Percentiles rank a stretch among this genome's conserved stretches.
Conservation (phyloP, 2,113 vertebrate species). For the Seriola aureovittata region DNA sequence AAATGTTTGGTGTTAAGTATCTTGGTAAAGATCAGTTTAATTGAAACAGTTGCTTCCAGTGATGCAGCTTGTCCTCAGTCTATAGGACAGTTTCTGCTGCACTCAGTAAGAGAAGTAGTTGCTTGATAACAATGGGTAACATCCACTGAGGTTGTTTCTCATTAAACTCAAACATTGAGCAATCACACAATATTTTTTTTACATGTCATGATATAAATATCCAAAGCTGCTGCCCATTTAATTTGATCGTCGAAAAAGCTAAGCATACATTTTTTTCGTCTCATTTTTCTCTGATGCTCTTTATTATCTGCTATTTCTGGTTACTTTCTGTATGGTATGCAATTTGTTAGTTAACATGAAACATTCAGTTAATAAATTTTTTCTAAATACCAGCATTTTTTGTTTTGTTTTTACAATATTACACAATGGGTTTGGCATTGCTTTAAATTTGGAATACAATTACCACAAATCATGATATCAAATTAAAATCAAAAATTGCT, state of each 20-base stretch:
- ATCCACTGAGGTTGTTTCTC: background rate
- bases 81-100: background rate
- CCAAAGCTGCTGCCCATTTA: background rate
- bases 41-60: no score
- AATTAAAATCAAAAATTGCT: no score
- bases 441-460: background rate
- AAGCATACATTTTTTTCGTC: background rate
- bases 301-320: background rate
- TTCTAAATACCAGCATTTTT: background rate
- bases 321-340: background rate
- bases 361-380: slow-evolving; percentile 10
- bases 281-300: background rate
- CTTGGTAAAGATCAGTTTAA: background rate
- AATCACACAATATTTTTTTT: background rate
- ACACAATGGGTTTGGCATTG: background rate
- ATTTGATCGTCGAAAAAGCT: background rate
- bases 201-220: background rate
- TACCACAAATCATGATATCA: background rate
- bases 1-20: background rate
- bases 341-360: slow-evolving; percentile 1
- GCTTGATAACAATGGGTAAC: background rate
- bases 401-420: background rate
- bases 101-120: no score
- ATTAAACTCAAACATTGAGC: background rate
- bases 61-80: background rate